Conservation (phyloP, 2,888 invertebrate species). For the Lamellibrachia satsuma region DNA sequence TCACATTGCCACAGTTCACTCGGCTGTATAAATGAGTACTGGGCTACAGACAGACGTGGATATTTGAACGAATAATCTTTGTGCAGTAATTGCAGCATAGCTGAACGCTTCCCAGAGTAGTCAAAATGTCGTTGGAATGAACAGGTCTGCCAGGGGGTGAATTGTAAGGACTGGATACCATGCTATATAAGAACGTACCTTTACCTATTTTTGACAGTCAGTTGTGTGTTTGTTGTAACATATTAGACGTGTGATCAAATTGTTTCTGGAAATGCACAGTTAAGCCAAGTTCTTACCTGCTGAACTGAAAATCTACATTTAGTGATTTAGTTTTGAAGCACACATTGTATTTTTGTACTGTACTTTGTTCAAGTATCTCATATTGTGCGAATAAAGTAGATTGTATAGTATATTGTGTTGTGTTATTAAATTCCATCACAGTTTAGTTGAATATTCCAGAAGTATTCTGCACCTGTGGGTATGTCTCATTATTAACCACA, state of each 20-base stretch:
- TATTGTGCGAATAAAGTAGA: constrained; percentile 17
- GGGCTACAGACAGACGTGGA: too few relatives aligned
- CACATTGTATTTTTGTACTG: constrained; percentile 17
- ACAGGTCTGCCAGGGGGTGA: too few relatives aligned
- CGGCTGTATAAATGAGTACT: too few relatives aligned
- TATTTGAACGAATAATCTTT: too few relatives aligned
- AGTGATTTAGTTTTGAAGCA: neutral
- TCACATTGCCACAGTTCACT: too few relatives aligned
- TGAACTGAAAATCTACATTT: neutral
- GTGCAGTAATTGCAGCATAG: too few relatives aligned
- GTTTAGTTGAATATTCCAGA: neutral
- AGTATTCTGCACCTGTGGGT: too few relatives aligned
- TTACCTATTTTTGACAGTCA: neutral
- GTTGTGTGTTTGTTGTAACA: neutral
- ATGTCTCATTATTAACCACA: too few relatives aligned
- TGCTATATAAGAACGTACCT: too few relatives aligned
- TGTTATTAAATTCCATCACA: neutral
- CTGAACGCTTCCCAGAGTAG: too few relatives aligned
- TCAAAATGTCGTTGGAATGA: too few relatives aligned
- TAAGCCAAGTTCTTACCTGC: neutral
- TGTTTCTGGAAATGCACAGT: neutral
- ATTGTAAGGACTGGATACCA: too few relatives aligned
- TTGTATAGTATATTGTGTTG: constrained; percentile 3
- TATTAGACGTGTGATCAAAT: neutral
- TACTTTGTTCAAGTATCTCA: constrained; percentile 17